Evolutionary conservation across 2,888 invertebrate species (phyloP).

Genomic region (Phrixothrix hirtus): DNA sequence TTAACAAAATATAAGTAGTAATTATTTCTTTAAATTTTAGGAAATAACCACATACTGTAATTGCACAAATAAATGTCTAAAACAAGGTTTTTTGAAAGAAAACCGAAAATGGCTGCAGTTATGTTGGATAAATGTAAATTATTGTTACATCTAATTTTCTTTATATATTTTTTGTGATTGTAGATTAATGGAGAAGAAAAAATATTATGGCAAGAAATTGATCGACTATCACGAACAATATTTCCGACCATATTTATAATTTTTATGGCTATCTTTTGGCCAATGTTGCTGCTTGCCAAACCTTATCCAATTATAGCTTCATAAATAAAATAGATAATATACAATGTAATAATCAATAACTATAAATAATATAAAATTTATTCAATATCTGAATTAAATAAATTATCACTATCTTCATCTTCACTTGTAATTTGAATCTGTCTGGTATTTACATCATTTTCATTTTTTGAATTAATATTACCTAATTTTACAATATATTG

Average conservation of each 20-base stretch:
- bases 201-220: constrained; percentile 79
- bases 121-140: constrained; percentile 47
- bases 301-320: constrained; percentile 22
- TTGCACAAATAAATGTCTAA: constrained; percentile 31
- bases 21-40: constrained; percentile 29
- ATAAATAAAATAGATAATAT: no score
- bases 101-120: constrained; percentile 34
- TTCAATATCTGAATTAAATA: constrained; percentile 24
- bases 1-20: no score
- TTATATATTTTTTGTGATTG: no score
- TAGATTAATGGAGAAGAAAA: constrained; percentile 69
- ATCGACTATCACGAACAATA: constrained; percentile 73
- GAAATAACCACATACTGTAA: constrained; percentile 46
- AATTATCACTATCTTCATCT: constrained; percentile 27
- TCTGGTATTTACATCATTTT: constrained; percentile 40
- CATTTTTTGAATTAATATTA: constrained; percentile 56
- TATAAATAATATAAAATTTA: no score
- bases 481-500: constrained; percentile 61
- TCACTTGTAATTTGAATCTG: no score
- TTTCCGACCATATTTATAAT: constrained; percentile 79
- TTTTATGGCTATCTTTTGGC: constrained; percentile 79
- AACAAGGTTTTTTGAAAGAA: constrained; percentile 21
- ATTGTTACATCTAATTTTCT: no score
- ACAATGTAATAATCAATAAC: no score
- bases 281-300: constrained; percentile 65